Percentiles rank a stretch among this genome's conserved stretches.
phyloP scores from a whole-genome alignment of 37 sponge, comb jelly and placozoan genomes.

The Tethya wilhelma region DNA sequence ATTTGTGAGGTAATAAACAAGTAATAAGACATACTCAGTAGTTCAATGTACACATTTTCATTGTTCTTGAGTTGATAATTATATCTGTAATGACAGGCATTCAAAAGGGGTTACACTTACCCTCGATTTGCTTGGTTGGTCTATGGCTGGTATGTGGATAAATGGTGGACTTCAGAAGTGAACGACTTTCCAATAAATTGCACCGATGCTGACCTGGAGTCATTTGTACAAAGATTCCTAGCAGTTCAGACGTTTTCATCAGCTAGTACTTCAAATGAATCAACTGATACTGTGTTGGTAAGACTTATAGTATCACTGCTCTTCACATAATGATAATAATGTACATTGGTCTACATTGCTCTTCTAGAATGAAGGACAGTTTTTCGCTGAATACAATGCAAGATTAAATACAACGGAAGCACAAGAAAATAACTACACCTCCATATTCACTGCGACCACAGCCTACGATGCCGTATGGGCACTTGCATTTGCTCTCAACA shows the following conservation, averaged over 20 bases:
- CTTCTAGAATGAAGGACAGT: not conserved
- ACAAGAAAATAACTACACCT: not conserved
- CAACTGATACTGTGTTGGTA: slow-evolving; percentile 5
- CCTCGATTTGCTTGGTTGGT: slow-evolving; percentile 43
- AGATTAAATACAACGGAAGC: not conserved
- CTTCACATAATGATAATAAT: not conserved
- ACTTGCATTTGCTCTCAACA: slow-evolving; percentile 45
- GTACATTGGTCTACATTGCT: not conserved
- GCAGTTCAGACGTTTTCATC: not conserved
- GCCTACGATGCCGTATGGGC: slow-evolving; percentile 53
- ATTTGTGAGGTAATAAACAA: slow-evolving; percentile 25
- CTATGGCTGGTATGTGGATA: slow-evolving; percentile 19
- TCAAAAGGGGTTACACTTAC: not conserved
- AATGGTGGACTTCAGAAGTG: slow-evolving; percentile 29
- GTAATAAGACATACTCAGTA: not conserved
- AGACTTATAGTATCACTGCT: not conserved
- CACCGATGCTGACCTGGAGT: slow-evolving; percentile 5
- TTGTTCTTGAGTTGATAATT: not conserved
- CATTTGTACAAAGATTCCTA: not conserved
- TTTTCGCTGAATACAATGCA: not conserved
- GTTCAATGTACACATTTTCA: too few relatives aligned
- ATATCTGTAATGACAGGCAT: slow-evolving; percentile 25
- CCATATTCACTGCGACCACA: not conserved
- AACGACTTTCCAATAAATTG: not conserved
- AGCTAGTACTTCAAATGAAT: not conserved